A percentile compares a stretch with the other conserved stretches of the same genome.
Evolutionary conservation across 2,113 vertebrate species (phyloP).

Genomic region (Vidua chalybeata): DNA sequence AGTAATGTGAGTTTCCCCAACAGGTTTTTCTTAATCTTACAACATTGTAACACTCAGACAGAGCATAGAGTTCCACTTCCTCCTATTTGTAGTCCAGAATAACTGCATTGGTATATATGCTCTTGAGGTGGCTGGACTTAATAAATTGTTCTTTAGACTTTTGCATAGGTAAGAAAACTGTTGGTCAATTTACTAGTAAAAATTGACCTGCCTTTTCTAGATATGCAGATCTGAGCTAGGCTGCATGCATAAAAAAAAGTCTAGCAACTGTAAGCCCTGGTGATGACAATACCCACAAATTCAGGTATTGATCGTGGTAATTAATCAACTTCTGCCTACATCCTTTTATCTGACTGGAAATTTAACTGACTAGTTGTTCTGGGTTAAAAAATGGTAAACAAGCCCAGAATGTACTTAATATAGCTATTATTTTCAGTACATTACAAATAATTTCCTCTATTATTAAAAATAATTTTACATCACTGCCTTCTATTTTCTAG

Average conservation of each 20-base stretch:
- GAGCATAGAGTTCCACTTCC: fast-evolving
- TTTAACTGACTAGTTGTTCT: neutral
- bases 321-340: neutral
- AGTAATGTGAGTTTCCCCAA: neutral
- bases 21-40: neutral
- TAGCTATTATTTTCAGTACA: neutral
- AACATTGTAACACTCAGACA: neutral
- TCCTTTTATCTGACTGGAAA: neutral
- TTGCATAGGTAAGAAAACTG: neutral
- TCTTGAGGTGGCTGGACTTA: neutral
- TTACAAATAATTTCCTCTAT: neutral
- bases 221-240: neutral
- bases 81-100: neutral
- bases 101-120: neutral
- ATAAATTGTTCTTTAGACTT: neutral
- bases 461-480: neutral
- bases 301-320: neutral
- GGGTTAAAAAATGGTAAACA: neutral
- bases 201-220: neutral
- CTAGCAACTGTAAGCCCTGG: neutral
- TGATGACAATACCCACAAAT: neutral
- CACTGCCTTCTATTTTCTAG: neutral
- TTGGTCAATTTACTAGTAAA: neutral
- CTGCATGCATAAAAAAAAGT: neutral
- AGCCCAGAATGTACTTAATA: neutral